Evolutionary conservation across 2,888 invertebrate species (phyloP).

Genomic region (Euplexia lucipara): DNA sequence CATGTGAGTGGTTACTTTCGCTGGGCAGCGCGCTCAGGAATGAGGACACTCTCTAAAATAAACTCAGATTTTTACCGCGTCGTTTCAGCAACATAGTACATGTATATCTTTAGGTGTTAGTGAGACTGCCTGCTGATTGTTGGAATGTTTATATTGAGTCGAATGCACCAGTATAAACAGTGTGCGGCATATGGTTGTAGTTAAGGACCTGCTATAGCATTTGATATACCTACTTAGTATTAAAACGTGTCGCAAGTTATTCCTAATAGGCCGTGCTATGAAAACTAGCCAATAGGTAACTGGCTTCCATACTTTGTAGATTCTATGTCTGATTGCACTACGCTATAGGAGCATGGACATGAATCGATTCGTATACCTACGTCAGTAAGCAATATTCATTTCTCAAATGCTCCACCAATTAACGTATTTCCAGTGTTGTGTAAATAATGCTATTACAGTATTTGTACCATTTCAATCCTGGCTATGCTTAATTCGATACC

Average conservation of each 20-base stretch:
- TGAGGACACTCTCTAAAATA: conserved; percentile 86
- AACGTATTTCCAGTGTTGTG: conserved; percentile 10
- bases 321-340: conserved; percentile 26
- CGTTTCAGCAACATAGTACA: conserved; percentile 67
- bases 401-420: conserved; percentile 31
- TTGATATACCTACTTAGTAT: conserved; percentile 42
- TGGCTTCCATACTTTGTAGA: conserved; percentile 22
- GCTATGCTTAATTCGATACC: conserved; percentile 52
- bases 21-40: conserved; percentile 77
- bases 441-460: conserved; percentile 14
- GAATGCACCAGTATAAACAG: conserved; percentile 54
- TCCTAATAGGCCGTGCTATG: conserved; percentile 50
- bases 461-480: conserved; percentile 37
- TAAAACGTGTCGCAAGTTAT: conserved; percentile 54
- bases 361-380: conserved; percentile 19
- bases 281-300: conserved; percentile 45
- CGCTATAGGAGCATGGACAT: conserved; percentile 5
- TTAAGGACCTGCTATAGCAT: conserved; percentile 29
- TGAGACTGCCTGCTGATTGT: conserved; percentile 53
- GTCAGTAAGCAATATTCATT: conserved; percentile 15
- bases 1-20: conserved; percentile 79
- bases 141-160: conserved; percentile 59
- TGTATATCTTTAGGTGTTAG: conserved; percentile 58
- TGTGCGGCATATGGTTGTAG: conserved; percentile 51
- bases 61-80: conserved; percentile 79